Evolutionary conservation across 2,113 vertebrate species (phyloP).

Genomic region (Echinops telfairi): DNA sequence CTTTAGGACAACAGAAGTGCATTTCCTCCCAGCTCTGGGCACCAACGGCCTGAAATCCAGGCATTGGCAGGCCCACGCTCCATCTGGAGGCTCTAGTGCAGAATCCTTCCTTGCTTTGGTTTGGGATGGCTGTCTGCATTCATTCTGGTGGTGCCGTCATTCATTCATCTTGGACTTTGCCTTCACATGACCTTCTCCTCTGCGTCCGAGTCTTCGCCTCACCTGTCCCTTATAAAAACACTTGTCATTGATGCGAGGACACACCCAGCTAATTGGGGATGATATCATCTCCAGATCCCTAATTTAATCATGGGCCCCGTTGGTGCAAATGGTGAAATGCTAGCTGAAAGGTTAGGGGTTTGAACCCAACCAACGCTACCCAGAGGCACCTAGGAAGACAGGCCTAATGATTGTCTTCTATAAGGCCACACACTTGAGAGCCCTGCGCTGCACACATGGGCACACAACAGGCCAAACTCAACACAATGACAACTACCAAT

Average conservation of each 20-base stretch:
- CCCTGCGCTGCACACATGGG: not conserved
- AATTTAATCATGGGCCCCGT: not conserved
- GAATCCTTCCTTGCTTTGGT: not conserved
- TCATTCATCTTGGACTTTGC: not conserved
- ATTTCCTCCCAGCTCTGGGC: not conserved
- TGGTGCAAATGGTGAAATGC: not conserved
- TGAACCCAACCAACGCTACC: not conserved
- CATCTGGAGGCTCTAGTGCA: not conserved
- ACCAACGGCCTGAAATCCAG: not conserved
- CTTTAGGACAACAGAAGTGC: not conserved
- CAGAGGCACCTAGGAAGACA: not conserved
- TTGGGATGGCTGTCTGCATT: not conserved
- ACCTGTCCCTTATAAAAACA: slow-evolving; percentile 17
- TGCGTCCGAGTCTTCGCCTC: slow-evolving; percentile 4
- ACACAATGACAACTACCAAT: not conserved
- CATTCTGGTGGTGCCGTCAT: not conserved
- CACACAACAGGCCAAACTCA: not conserved
- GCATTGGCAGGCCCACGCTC: not conserved
- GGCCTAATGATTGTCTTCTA: not conserved
- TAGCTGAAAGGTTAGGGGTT: not conserved
- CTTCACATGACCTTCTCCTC: slow-evolving; percentile 14
- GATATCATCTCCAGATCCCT: slow-evolving; percentile 43
- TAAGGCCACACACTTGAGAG: not conserved
- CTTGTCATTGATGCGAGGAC: not conserved
- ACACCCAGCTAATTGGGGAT: slow-evolving; percentile 50